phyloP scores from a whole-genome alignment of 2,113 vertebrate species.

The Oncorhynchus tshawytscha region DNA sequence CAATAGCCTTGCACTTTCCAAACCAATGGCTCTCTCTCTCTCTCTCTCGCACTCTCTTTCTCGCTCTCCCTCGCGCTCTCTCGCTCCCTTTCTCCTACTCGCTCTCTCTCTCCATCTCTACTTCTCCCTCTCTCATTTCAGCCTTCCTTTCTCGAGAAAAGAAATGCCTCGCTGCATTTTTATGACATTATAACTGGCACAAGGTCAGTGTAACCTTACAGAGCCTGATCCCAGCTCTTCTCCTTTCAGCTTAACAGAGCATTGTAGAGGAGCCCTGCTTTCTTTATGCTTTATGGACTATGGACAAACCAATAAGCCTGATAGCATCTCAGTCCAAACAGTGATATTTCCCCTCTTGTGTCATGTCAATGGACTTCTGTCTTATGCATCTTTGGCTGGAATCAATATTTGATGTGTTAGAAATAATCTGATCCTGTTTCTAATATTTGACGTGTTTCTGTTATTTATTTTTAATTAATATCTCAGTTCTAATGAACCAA shows the following conservation, averaged over 20 bases:
- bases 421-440: too few relatives aligned
- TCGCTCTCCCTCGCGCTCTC: too few relatives aligned
- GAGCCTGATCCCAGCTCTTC: too few relatives aligned
- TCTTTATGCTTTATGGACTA: not conserved
- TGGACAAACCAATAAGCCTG: not conserved
- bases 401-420: too few relatives aligned
- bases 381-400: too few relatives aligned
- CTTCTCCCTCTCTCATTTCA: not conserved
- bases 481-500: too few relatives aligned
- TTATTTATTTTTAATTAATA: too few relatives aligned
- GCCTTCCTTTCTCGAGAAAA: not conserved
- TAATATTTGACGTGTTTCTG: too few relatives aligned
- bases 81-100: too few relatives aligned
- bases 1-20: slow-evolving; percentile 19
- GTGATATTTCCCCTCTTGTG: not conserved
- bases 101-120: not conserved
- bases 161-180: not conserved
- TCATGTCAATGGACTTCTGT: not conserved
- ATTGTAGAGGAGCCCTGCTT: too few relatives aligned
- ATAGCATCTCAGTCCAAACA: not conserved
- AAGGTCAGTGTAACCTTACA: too few relatives aligned
- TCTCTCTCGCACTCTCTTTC: not conserved
- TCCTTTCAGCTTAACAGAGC: too few relatives aligned
- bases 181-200: not conserved
- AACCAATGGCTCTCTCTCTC: not conserved